Conservation (phyloP, 2,113 vertebrate species). For the Xiphophorus maculatus region DNA sequence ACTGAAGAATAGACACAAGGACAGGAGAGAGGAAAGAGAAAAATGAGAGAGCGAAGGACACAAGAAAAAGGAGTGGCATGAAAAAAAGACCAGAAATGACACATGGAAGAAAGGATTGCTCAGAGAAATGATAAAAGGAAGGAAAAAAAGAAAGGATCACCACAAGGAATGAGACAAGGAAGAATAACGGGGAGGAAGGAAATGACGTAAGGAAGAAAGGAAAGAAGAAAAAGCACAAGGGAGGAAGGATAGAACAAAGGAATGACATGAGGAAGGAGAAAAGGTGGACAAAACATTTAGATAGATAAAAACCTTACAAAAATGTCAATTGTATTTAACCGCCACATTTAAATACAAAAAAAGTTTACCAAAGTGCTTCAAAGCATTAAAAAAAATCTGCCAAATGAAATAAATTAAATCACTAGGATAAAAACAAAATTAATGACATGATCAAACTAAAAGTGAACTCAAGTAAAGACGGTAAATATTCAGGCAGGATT, state of each 20-base stretch:
- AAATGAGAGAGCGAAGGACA: not conserved
- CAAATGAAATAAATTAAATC: too few relatives aligned
- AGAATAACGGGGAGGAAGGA: not conserved
- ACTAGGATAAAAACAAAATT: not conserved
- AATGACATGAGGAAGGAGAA: too few relatives aligned
- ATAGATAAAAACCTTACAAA: too few relatives aligned
- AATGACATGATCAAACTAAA: not conserved
- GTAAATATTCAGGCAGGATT: too few relatives aligned
- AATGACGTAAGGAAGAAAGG: not conserved
- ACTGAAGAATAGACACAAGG: not conserved
- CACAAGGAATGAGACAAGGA: not conserved
- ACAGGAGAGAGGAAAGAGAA: not conserved
- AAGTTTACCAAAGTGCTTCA: too few relatives aligned
- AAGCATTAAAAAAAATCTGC: too few relatives aligned
- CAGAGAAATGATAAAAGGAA: too few relatives aligned
- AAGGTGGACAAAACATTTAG: too few relatives aligned
- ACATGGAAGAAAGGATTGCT: too few relatives aligned
- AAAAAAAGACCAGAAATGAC: not conserved
- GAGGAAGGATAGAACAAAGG: not conserved
- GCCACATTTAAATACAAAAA: not conserved
- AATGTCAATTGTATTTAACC: too few relatives aligned
- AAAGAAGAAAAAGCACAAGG: not conserved
- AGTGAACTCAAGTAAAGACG: too few relatives aligned
- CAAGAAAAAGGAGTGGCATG: not conserved
- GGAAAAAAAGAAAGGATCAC: not conserved